Evolutionary conservation across 2,888 invertebrate species (phyloP).

Genomic region (Sarcophaga subvicina): DNA sequence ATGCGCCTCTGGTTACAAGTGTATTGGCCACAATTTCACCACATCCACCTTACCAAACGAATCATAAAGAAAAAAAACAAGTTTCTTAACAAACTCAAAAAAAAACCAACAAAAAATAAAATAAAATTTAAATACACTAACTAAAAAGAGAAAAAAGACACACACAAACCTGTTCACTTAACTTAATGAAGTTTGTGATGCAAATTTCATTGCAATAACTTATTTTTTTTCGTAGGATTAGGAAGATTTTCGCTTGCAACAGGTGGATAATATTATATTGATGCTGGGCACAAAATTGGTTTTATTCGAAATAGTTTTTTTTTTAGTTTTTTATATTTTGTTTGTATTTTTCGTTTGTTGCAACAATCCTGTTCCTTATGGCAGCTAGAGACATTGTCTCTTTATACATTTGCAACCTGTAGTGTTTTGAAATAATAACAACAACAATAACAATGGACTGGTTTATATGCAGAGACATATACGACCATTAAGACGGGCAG

Average conservation of each 20-base stretch:
- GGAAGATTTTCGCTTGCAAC: slow-evolving; percentile 58
- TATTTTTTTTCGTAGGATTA: slow-evolving; percentile 59
- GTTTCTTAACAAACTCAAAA: slow-evolving; percentile 43
- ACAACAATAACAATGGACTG: slow-evolving; percentile 30
- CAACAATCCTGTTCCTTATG: slow-evolving; percentile 60
- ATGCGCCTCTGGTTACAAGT: slow-evolving; percentile 54
- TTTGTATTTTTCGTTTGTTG: slow-evolving; percentile 35
- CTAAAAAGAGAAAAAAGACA: slow-evolving; percentile 11
- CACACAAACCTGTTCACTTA: slow-evolving; percentile 60
- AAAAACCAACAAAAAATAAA: slow-evolving; percentile 35
- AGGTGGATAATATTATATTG: slow-evolving; percentile 60
- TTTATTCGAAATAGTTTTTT: slow-evolving; percentile 47
- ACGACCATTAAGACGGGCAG: background rate
- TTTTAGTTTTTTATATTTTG: background rate
- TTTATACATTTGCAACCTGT: slow-evolving; percentile 51
- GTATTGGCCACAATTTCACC: slow-evolving; percentile 56
- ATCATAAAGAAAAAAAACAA: slow-evolving; percentile 52
- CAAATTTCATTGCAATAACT: slow-evolving; percentile 64
- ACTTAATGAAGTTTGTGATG: slow-evolving; percentile 59
- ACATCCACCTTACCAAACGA: slow-evolving; percentile 56
- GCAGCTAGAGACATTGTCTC: slow-evolving; percentile 44
- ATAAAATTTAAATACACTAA: slow-evolving; percentile 15
- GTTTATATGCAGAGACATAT: slow-evolving; percentile 36
- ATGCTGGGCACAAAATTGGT: slow-evolving; percentile 47
- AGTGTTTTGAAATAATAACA: slow-evolving; percentile 25